These are phyloP conservation scores for Ara ararauna DNA, from an alignment of 2,797 vertebrate genomes.

Conservation along the genomic window DNA sequence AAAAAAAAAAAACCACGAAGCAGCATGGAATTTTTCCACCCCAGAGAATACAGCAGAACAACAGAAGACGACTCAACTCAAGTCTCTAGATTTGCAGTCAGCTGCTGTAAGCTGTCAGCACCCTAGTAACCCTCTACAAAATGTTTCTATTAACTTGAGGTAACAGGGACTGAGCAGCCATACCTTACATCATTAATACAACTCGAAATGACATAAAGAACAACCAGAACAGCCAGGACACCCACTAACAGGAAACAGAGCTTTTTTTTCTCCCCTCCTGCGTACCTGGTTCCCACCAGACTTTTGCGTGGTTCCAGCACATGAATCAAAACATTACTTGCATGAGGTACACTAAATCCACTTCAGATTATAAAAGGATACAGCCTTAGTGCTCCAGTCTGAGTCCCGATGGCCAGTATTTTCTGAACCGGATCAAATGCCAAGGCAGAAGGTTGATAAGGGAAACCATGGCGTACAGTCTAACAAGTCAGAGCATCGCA, in stretches of 20 bases:
- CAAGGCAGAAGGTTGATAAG: slow-evolving; percentile 96
- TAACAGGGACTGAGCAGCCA: background rate
- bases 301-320: background rate
- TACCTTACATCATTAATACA: background rate
- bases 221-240: background rate
- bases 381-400: slow-evolving; percentile 94
- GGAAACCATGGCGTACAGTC: slow-evolving; percentile 98
- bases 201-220: background rate
- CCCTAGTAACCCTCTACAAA: background rate
- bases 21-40: background rate
- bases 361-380: slow-evolving; percentile 89
- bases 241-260: background rate
- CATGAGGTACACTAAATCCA: background rate
- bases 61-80: background rate
- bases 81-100: background rate
- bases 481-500: slow-evolving; percentile 72
- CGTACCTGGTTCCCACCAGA: slow-evolving; percentile 23
- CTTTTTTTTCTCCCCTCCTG: background rate
- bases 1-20: background rate
- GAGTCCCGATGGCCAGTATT: slow-evolving; percentile 95
- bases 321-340: background rate
- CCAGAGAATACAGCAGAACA: background rate
- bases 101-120: background rate
- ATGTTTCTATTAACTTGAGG: background rate
- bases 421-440: slow-evolving; percentile 99